Evolutionary conservation across 1,140 invertebrate genomes (phyloP).

Genomic region (Hypothenemus hampei): DNA sequence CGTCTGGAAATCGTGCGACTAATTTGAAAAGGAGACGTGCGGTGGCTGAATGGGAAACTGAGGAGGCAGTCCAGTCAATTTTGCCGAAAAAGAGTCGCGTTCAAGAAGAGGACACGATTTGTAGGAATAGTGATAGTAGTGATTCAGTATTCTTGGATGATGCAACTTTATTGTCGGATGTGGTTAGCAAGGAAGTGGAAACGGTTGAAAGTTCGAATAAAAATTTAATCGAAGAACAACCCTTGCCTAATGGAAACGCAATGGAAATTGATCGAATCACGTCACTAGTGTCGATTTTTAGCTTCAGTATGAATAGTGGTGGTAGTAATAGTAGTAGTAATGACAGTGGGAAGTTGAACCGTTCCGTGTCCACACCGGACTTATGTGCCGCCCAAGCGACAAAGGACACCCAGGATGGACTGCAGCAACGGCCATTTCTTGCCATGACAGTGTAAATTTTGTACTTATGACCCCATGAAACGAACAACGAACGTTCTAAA

Average conservation of each 20-base stretch:
- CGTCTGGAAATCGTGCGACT: conserved; percentile 37
- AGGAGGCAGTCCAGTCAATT: conserved; percentile 50
- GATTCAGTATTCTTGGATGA: conserved; percentile 47
- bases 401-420: conserved; percentile 44
- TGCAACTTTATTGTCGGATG: conserved; percentile 42
- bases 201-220: conserved; percentile 25
- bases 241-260: conserved; percentile 33
- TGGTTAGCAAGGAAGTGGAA: conserved; percentile 40
- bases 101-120: conserved; percentile 31
- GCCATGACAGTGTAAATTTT: conserved; percentile 49
- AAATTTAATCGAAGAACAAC: conserved; percentile 18
- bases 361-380: conserved; percentile 50
- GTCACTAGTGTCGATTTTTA: conserved; percentile 53
- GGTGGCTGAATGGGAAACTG: conserved; percentile 52
- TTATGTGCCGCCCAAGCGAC: conserved; percentile 51
- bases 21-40: conserved; percentile 47
- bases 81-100: conserved; percentile 46
- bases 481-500: conserved; percentile 12
- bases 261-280: conserved; percentile 56
- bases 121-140: conserved; percentile 21
- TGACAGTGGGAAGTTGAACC: conserved; percentile 43
- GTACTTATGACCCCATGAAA: conserved; percentile 12
- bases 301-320: conserved; percentile 47
- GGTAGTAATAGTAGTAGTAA: conserved; percentile 28
- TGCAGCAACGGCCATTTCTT: conserved; percentile 49